These are phyloP conservation scores for Drosophila parvula DNA, from an alignment of 1,140 invertebrate genomes.

Conservation along the genomic window DNA sequence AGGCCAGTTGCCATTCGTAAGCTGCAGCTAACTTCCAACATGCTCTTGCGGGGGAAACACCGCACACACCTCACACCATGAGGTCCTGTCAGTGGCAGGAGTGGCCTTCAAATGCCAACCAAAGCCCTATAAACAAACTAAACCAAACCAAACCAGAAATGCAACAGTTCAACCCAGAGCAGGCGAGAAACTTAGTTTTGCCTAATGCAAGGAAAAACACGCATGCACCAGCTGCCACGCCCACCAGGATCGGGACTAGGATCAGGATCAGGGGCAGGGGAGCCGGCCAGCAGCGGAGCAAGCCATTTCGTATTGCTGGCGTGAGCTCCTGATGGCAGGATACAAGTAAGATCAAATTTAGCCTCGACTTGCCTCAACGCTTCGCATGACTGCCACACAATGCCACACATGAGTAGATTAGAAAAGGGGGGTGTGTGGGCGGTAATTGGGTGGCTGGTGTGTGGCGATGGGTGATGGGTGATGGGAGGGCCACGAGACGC, in stretches of 20 bases:
- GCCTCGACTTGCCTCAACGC: slow-evolving; percentile 46
- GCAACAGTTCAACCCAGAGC: slow-evolving; percentile 51
- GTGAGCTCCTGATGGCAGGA: slow-evolving; percentile 59
- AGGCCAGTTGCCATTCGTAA: slow-evolving; percentile 24
- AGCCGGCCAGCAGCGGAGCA: slow-evolving; percentile 6
- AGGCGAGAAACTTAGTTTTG: slow-evolving; percentile 37
- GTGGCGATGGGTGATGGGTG: not conserved
- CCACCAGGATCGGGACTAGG: slow-evolving; percentile 1
- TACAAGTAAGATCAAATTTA: slow-evolving; percentile 61
- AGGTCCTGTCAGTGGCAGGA: slow-evolving; percentile 37
- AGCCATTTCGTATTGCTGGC: slow-evolving; percentile 58
- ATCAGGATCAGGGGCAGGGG: not conserved
- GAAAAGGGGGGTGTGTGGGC: slow-evolving; percentile 4
- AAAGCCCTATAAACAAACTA: slow-evolving; percentile 37
- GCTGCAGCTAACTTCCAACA: slow-evolving; percentile 34
- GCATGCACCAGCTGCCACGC: slow-evolving; percentile 39
- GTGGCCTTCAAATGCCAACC: slow-evolving; percentile 50
- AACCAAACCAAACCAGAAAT: slow-evolving; percentile 43
- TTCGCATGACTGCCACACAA: slow-evolving; percentile 58
- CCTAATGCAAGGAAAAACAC: slow-evolving; percentile 60
- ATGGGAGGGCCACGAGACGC: slow-evolving; percentile 48
- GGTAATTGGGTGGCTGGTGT: slow-evolving; percentile 6
- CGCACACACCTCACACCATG: slow-evolving; percentile 3
- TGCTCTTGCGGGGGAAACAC: slow-evolving; percentile 15
- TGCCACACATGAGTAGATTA: slow-evolving; percentile 44